Percentiles rank a stretch among this genome's conserved stretches.
Evolutionary conservation across 2,113 vertebrate species (phyloP).

Genomic region (Opisthocomus hoazin): DNA sequence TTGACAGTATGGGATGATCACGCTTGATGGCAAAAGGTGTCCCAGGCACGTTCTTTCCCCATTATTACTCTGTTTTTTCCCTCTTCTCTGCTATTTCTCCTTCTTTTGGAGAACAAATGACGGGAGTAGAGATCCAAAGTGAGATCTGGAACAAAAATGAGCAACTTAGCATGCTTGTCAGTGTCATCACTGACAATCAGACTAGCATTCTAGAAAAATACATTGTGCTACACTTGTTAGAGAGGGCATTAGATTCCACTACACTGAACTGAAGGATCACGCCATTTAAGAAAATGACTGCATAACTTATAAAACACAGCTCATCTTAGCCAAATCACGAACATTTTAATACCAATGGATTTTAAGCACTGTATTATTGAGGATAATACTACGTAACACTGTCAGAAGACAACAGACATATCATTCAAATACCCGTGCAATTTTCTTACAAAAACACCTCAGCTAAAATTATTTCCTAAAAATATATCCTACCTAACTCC

Average conservation of each 20-base stretch:
- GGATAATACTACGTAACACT: not conserved
- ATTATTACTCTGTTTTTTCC: slow-evolving; percentile 16
- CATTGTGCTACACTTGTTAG: not conserved
- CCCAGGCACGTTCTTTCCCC: not conserved
- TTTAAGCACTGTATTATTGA: not conserved
- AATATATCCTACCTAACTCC: not conserved
- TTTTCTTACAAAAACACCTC: not conserved
- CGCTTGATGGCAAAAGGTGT: not conserved
- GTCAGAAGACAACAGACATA: not conserved
- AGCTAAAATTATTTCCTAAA: not conserved
- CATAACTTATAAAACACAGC: not conserved
- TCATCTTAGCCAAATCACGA: not conserved
- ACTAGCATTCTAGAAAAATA: not conserved
- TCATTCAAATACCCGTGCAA: not conserved
- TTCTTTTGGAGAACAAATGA: slow-evolving; percentile 33
- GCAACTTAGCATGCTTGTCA: not conserved
- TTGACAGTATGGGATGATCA: not conserved
- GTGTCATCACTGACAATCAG: not conserved
- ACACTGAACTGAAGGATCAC: not conserved
- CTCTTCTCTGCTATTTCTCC: slow-evolving; percentile 15
- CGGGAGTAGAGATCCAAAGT: not conserved
- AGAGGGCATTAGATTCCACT: not conserved
- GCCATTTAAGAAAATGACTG: not conserved
- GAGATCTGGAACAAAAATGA: slow-evolving; percentile 44
- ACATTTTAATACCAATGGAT: not conserved